Evolutionary conservation across 2,113 vertebrate genomes (phyloP), one percentile per base, ranked within the genome.

Genomic region (Riparia riparia): DNA sequence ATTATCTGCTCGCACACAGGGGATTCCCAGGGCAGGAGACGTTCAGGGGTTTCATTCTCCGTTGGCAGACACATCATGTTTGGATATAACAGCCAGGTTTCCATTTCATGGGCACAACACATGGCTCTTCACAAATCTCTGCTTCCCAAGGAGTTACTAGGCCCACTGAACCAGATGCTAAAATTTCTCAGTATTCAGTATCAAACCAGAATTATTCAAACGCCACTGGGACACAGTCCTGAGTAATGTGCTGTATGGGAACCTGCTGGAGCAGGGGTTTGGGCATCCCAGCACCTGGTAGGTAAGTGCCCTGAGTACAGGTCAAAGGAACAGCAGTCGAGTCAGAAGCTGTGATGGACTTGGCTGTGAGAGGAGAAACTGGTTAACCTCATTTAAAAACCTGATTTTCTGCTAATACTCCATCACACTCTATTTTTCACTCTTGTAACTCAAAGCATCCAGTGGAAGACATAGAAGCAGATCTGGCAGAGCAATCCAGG

Each of bases 291-390:
- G 0, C 14, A 17, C 12, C 7, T 39, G 41, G 8, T 5, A 19
- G 20, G 21, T 0, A 51, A 41, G 15, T n/a, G 31, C 9, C n/a
- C 5, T 0, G 0, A 32, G 37, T 4, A 54, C 44, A 68, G 31
- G 18, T 15, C 24, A 12, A 32, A 66, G 7, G 14, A 86, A 7
- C 2, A 6, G 32, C 19, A 63, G 14, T n/a, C 0, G 0, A 39
- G 12, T 34, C 47, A 69, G 72, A 50, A 28, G 21, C 26, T 45
- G 8, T 26, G 34, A 72, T 37, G 6, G 63, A 69, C 41, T n/a
- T 50, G n/a, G 21, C 42, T 70, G 29, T 11, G 25, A 45, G 29
- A 5, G 9, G 4, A 76, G 17, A 65, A 83, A 44, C 65, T 73
- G 19, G 24, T 25, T 57, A 63, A 45, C 22, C 37, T 76, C 10